Evolutionary conservation across 1,140 invertebrate genomes (phyloP).

Genomic region (Drosophila melanogaster): DNA sequence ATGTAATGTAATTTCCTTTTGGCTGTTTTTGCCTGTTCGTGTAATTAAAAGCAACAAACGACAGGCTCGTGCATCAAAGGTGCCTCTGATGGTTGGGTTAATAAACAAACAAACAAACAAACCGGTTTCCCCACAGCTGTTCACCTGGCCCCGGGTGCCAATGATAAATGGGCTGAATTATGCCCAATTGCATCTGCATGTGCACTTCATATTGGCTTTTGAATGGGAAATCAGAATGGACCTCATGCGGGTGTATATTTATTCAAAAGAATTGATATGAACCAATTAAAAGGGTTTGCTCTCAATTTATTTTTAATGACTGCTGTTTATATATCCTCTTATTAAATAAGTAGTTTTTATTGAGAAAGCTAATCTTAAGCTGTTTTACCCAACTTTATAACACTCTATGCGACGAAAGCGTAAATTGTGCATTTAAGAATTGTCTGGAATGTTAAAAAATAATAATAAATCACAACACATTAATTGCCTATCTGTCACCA

Average conservation of each 20-base stretch:
- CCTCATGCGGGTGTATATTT: constrained; percentile 7
- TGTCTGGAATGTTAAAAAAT: no score
- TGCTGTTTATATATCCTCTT: no score
- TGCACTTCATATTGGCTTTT: constrained; percentile 34
- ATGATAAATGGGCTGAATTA: constrained; percentile 62
- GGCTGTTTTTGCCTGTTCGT: constrained; percentile 48
- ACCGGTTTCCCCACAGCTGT: constrained; percentile 20
- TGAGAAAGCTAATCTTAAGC: no score
- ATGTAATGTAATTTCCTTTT: constrained; percentile 51
- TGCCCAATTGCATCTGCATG: constrained; percentile 52
- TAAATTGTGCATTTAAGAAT: no score
- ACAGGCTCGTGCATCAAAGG: constrained; percentile 60
- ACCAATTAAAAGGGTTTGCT: neutral
- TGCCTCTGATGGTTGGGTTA: constrained; percentile 52
- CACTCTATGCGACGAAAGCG: no score
- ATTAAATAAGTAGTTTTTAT: neutral
- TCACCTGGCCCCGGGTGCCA: constrained; percentile 26
- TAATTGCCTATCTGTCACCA: no score
- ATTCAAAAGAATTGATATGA: constrained; percentile 11
- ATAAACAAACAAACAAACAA: constrained; percentile 70
- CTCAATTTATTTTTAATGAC: neutral
- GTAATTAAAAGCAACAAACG: constrained; percentile 76
- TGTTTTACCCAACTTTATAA: no score
- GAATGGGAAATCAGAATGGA: constrained; percentile 8
- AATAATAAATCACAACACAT: no score